phyloP scores from a whole-genome alignment of 2,797 vertebrate species.

The Tapera naevia region DNA sequence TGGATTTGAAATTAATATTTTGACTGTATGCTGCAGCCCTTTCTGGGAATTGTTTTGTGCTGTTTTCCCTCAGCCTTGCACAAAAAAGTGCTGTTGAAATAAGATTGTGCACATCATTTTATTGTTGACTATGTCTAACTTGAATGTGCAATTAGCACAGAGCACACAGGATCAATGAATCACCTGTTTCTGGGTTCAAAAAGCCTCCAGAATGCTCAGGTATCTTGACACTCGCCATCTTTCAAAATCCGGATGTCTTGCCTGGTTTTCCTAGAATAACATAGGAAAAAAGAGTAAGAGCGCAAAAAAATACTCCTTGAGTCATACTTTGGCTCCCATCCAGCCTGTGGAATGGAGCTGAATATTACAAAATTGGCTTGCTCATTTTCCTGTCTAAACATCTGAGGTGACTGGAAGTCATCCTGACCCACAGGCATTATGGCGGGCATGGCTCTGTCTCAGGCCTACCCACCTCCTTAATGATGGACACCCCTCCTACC shows the following conservation, averaged over 20 bases:
- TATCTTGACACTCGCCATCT: conserved; percentile 56
- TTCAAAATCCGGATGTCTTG: conserved; percentile 68
- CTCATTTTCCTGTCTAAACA: background rate
- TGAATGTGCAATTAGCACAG: background rate
- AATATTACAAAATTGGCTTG: background rate
- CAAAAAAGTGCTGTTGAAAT: background rate
- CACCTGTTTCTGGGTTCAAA: background rate
- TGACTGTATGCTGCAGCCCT: background rate
- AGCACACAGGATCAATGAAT: conserved; percentile 16
- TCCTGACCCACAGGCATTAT: background rate
- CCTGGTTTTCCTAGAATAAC: conserved; percentile 65
- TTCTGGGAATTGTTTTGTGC: background rate
- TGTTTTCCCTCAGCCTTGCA: background rate
- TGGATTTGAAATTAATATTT: background rate
- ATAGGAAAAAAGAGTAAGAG: background rate
- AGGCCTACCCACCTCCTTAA: background rate
- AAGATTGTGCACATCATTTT: background rate
- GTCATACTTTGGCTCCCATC: background rate
- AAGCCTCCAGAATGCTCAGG: background rate
- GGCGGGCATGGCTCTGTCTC: background rate
- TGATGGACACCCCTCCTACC: accelerated
- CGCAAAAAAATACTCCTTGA: background rate
- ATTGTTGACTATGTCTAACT: background rate
- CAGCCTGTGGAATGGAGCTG: background rate
- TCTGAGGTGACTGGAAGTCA: background rate